Conservation (phyloP, 2,113 vertebrate species). For the Balaeniceps rex region DNA sequence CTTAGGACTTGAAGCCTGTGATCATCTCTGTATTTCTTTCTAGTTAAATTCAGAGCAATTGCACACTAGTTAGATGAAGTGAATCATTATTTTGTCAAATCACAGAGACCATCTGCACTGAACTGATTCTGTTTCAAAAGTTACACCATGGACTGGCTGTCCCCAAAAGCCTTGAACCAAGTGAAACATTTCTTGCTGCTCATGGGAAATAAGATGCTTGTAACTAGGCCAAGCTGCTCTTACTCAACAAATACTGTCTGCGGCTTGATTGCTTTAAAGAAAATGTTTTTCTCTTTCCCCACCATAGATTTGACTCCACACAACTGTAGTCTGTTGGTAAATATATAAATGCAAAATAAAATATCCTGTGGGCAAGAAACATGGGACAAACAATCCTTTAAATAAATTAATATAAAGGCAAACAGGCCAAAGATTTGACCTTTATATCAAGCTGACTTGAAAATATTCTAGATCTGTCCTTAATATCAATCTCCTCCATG, state of each 20-base stretch:
- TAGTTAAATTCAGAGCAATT: constrained; percentile 4
- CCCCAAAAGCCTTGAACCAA: background rate
- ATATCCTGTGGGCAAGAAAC: background rate
- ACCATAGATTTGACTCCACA: background rate
- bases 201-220: background rate
- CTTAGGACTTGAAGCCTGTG: background rate
- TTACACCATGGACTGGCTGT: background rate
- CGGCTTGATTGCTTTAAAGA: background rate
- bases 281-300: background rate
- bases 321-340: background rate
- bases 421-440: background rate
- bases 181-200: background rate
- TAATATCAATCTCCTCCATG: background rate
- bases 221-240: background rate
- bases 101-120: background rate
- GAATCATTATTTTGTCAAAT: constrained; percentile 53
- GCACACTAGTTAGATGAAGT: background rate
- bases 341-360: background rate
- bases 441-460: background rate
- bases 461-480: background rate
- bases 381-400: background rate
- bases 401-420: background rate
- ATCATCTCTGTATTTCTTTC: constrained; percentile 15
- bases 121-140: constrained; percentile 27
- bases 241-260: background rate